phyloP scores from a whole-genome alignment of 2,113 vertebrate species.

The Xerus inauris region DNA sequence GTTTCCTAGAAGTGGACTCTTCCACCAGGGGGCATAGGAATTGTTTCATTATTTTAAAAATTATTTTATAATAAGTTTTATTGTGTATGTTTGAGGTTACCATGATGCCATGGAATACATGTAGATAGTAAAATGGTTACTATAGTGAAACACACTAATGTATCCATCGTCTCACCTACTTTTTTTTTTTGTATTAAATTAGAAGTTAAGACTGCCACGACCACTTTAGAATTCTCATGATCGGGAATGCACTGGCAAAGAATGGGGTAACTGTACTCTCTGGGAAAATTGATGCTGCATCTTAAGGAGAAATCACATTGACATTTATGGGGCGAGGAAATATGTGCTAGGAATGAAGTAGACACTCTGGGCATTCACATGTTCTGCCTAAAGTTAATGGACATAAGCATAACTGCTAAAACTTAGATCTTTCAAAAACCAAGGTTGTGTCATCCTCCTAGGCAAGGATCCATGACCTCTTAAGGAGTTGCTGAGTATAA shows the following conservation, averaged over 20 bases:
- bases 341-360: background rate
- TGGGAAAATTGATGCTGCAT: background rate
- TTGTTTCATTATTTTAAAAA: background rate
- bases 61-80: background rate
- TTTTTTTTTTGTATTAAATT: background rate
- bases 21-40: background rate
- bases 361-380: background rate
- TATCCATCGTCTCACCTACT: background rate
- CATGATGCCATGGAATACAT: background rate
- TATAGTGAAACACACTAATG: background rate
- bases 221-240: background rate
- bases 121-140: background rate
- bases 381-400: background rate
- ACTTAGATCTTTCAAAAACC: background rate
- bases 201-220: background rate
- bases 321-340: background rate
- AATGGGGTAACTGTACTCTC: background rate
- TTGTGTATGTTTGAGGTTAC: background rate
- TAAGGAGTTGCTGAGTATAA: background rate
- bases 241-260: background rate
- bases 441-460: background rate
- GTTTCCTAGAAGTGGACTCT: background rate
- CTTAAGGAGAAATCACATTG: background rate
- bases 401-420: background rate
- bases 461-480: background rate